Percentiles rank a stretch among this genome's conserved stretches.
Evolutionary conservation across 2,113 vertebrate genomes (phyloP).

Genomic region (Tragelaphus imberbis): DNA sequence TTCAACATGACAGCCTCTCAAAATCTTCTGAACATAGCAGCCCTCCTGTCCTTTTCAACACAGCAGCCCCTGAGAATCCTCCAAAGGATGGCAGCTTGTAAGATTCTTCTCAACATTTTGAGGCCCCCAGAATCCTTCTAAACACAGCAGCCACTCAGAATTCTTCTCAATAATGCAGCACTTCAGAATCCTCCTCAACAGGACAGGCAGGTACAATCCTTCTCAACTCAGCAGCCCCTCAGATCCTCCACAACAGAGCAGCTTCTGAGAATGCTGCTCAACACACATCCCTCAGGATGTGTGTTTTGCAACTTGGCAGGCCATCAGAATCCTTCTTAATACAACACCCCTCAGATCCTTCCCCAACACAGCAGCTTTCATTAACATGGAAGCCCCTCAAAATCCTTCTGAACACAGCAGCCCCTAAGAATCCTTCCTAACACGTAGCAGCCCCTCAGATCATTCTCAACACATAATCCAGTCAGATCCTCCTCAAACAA

Average conservation of each 20-base stretch:
- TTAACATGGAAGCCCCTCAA: background rate
- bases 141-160: background rate
- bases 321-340: background rate
- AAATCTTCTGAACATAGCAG: background rate
- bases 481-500: background rate
- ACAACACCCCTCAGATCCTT: background rate
- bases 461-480: background rate
- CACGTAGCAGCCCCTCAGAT: background rate
- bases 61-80: background rate
- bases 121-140: background rate
- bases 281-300: background rate
- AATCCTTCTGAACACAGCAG: background rate
- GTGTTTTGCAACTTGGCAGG: background rate
- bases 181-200: background rate
- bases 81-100: background rate
- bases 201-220: background rate
- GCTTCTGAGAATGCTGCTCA: background rate
- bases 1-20: background rate
- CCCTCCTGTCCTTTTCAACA: background rate
- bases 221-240: background rate
- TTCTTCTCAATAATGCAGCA: background rate
- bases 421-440: background rate
- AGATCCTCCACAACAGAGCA: background rate
- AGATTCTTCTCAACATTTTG: background rate
- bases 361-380: background rate